Base-by-base conservation (phyloP, 1,140 invertebrate species). In the Papilio polyxenes region DNA sequence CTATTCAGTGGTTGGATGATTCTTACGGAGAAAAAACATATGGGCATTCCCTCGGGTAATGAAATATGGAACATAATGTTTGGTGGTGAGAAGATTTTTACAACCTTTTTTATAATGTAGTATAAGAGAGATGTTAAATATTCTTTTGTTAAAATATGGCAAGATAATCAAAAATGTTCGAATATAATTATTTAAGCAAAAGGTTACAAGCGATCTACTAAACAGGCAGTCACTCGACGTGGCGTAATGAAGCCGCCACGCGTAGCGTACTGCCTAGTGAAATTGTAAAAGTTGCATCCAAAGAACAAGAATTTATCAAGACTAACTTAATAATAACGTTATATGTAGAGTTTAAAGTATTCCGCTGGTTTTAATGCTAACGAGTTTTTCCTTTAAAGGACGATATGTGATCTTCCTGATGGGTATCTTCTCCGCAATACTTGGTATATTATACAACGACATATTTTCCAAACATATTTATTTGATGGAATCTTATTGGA, bases 31-130 rank as follows among this genome's bases (percentile, higher is more conserved):
- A 95, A 96, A 79, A 89, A 95, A 23, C 87, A 96, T 81, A 84
- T 92, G 20, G 69, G 83, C 9, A 81, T 89, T 44, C 84, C 90
- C 0, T 91, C 95, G 76, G 82, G 92, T 81, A 90, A 95, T 87
- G 95, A 98, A 95, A 98, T 98, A 83, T 98, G 97, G 95, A 96
- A 96, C 83, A 97, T 97, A 79, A 97, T 98, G 91, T 98, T 98
- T 91, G 96, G 96, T 49, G 98, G 98, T 82, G 74, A 98, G 98
- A 72, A 51, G 6, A 69, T 62, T 79, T 78, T 59, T 77, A n/a
- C 1, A 53, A 31, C 23, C 23, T 31, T 31, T 31, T 31, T 31
- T 31, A 23, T 62, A 75, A 65, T 56, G 4, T 44, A 44, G 4
- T 3, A 37, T 81, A 37, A 31, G 23, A 31, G 23, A 62, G 20